Percentiles rank a stretch among this genome's conserved stretches.
These are phyloP conservation scores for Hydropotes inermis DNA, from an alignment of 2,113 vertebrate genomes.

Conservation along the genomic window DNA sequence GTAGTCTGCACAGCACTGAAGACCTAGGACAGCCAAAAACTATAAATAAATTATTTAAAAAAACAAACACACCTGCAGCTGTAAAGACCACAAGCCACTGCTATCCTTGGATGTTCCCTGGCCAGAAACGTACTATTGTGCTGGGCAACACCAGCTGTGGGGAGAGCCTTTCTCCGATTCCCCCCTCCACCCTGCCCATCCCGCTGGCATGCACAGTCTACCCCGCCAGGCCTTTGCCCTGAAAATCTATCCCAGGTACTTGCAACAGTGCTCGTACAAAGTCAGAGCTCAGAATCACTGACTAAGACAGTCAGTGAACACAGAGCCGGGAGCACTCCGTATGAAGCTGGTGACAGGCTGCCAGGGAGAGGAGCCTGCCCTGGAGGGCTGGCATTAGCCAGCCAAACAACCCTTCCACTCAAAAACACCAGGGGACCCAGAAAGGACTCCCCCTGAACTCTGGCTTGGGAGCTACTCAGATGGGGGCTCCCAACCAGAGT, in stretches of 20 bases:
- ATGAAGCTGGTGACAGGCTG: accelerated
- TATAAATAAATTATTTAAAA: too few relatives aligned
- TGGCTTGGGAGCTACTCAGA: not conserved
- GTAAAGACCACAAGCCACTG: accelerated
- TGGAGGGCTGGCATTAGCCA: not conserved
- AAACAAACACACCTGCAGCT: not conserved
- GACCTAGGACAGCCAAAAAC: not conserved
- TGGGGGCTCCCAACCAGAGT: not conserved
- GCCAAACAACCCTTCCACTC: not conserved
- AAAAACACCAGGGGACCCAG: not conserved
- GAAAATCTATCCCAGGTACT: not conserved
- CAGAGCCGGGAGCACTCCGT: not conserved
- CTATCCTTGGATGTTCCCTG: not conserved
- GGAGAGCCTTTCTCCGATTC: accelerated
- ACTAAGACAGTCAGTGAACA: accelerated
- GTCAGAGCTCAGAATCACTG: not conserved
- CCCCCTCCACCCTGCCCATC: not conserved
- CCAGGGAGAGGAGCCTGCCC: accelerated
- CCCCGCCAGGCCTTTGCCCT: not conserved
- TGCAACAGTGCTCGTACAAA: not conserved
- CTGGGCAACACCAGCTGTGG: not conserved
- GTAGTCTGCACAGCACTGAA: not conserved
- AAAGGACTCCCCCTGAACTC: too few relatives aligned
- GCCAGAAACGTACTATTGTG: accelerated
- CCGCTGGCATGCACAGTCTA: accelerated